phyloP scores from a whole-genome alignment of 1,140 invertebrate genomes.

The Agrilus planipennis region DNA sequence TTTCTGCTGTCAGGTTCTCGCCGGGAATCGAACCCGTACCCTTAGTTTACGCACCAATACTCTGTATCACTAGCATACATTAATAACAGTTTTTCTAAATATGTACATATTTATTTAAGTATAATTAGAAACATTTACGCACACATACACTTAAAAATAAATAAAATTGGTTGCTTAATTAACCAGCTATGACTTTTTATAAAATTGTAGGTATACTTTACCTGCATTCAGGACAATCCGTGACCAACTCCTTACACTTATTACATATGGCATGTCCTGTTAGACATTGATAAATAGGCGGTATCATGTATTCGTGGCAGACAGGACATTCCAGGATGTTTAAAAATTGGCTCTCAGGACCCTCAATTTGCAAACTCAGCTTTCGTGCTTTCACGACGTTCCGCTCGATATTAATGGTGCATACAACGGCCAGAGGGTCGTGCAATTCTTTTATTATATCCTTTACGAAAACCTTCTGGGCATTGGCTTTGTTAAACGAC shows the following conservation, averaged over 20 bases:
- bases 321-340: conserved; percentile 25
- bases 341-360: conserved; percentile 5
- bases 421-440: conserved; percentile 10
- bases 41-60: too few relatives aligned
- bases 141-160: too few relatives aligned
- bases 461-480: conserved; percentile 10
- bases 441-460: conserved; percentile 12
- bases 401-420: conserved; percentile 11
- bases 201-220: conserved; percentile 6
- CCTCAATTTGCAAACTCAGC: conserved; percentile 10
- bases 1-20: too few relatives aligned
- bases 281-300: conserved; percentile 21
- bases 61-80: too few relatives aligned
- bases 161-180: too few relatives aligned
- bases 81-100: too few relatives aligned
- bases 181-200: too few relatives aligned
- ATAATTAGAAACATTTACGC: too few relatives aligned
- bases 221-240: conserved; percentile 14
- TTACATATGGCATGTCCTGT: conserved; percentile 24
- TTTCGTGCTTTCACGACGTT: conserved; percentile 2
- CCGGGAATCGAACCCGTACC: too few relatives aligned
- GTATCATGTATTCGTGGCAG: conserved; percentile 20
- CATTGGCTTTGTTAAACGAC: conserved; percentile 9
- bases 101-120: too few relatives aligned
- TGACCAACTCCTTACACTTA: conserved; percentile 12